A percentile compares a stretch with the other conserved stretches of the same genome.
Conservation (phyloP, 2,888 invertebrate genomes). For the Hydrotaea diabolus region DNA sequence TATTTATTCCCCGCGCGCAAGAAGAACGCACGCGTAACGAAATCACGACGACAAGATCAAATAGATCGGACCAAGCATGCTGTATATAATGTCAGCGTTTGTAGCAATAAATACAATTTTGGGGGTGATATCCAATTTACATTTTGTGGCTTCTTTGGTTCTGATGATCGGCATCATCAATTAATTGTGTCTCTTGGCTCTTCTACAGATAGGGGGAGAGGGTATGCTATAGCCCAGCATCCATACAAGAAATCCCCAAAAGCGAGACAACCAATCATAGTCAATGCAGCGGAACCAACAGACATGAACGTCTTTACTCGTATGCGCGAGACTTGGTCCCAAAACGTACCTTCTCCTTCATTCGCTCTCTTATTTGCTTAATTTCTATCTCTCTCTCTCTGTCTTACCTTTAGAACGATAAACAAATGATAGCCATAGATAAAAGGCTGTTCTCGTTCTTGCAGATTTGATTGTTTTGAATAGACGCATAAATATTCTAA, state of each 20-base stretch:
- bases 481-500: not conserved
- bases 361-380: not conserved
- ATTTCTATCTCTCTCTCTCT: not conserved
- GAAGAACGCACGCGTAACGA: too few relatives aligned
- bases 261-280: constrained; percentile 74
- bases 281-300: constrained; percentile 75
- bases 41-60: too few relatives aligned
- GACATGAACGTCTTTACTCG: constrained; percentile 37
- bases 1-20: too few relatives aligned
- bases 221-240: not conserved
- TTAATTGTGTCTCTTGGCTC: constrained; percentile 72
- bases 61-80: too few relatives aligned
- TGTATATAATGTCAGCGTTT: too few relatives aligned
- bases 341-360: not conserved
- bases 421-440: not conserved
- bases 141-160: constrained; percentile 63
- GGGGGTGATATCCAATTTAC: constrained; percentile 64
- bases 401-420: not conserved
- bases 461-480: not conserved
- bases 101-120: constrained; percentile 56
- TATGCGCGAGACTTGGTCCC: not conserved
- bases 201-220: not conserved
- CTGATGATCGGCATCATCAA: constrained; percentile 75
- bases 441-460: not conserved
- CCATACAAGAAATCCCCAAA: constrained; percentile 48